Evolutionary conservation across 92 coral and sea anemone species (phyloP), one percentile per base, ranked within the genome.

Genomic region (Epizoanthus rinbou): DNA sequence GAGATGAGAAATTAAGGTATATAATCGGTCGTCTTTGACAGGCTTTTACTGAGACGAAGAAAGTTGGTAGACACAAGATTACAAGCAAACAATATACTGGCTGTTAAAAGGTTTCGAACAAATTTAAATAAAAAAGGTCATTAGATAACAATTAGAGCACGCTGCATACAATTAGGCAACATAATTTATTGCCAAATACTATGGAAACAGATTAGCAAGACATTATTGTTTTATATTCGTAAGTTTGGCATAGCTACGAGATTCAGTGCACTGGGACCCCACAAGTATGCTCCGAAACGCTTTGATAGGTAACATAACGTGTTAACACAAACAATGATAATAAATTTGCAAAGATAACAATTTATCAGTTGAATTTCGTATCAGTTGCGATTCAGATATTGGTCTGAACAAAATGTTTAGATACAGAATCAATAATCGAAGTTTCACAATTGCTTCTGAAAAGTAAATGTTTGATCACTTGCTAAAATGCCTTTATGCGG

Each of bases 121-220:
- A 21, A 78, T 78, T 78, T 78, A 69, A 78, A 78, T 78, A 78
- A 78, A 78, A 78, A 78, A 65, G 57, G 82, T 69, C 63, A 62
- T 78, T 78, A 78, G 60, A 21, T 62, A 78, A 78, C 71, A 78
- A 78, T 78, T 78, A 63, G n/a, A 39, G 66, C 82, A 41, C 64
- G 69, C 39, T 11, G 82, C 21, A 62, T 78, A 37, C 70, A 78
- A 78, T 78, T 60, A 62, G 22, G 57, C 82, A 62, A 31, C 72
- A 41, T 65, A 23, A 78, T 60, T 62, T 41, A 78, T 6, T 43
- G 45, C 54, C 64, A 31, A 45, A 39, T 60, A 41, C 58, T 41
- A 16, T 21, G 24, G 72, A 43, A 39, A 78, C 39, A 43, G 25
- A 57, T 50, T 50, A 50, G 54, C 65, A 24, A 28, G 9, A 16